A percentile compares a stretch with the other conserved stretches of the same genome.
These are phyloP conservation scores for Hapalemur alaotrensis DNA, from an alignment of 2,797 vertebrate genomes.

Conservation along the genomic window DNA sequence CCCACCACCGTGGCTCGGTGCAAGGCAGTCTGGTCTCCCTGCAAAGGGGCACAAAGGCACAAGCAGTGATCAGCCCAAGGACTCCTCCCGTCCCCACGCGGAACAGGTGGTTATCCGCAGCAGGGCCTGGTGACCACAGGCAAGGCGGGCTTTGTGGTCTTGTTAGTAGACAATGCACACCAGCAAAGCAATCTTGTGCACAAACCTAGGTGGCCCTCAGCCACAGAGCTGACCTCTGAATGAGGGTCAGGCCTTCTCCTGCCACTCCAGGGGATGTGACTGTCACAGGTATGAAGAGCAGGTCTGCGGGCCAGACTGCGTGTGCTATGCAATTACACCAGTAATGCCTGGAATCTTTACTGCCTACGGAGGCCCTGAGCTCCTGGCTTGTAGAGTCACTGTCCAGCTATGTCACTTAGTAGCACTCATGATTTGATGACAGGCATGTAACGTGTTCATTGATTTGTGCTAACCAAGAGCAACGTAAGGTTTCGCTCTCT, in stretches of 20 bases:
- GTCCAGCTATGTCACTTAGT: neutral
- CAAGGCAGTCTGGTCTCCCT: slow-evolving; percentile 96
- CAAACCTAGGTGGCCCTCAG: neutral
- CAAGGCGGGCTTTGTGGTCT: neutral
- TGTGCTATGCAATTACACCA: neutral
- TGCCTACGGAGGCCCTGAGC: neutral
- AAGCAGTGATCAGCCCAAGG: neutral
- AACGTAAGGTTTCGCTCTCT: neutral
- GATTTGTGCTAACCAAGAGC: neutral
- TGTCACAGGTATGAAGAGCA: neutral
- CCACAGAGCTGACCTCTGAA: neutral
- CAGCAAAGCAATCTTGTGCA: neutral
- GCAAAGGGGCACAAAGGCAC: slow-evolving; percentile 44
- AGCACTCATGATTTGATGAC: neutral
- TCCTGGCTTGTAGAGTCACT: neutral
- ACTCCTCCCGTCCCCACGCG: neutral
- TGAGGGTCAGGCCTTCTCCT: neutral
- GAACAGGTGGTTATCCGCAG: neutral
- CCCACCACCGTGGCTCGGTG: slow-evolving; percentile 95
- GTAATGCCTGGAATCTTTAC: neutral
- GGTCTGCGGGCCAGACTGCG: neutral
- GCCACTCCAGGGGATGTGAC: too few species aligned
- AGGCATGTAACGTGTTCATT: neutral
- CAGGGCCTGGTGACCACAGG: neutral
- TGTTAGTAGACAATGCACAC: neutral